Evolutionary conservation across 1,140 invertebrate species (phyloP).

Genomic region (Cotesia glomerata): DNA sequence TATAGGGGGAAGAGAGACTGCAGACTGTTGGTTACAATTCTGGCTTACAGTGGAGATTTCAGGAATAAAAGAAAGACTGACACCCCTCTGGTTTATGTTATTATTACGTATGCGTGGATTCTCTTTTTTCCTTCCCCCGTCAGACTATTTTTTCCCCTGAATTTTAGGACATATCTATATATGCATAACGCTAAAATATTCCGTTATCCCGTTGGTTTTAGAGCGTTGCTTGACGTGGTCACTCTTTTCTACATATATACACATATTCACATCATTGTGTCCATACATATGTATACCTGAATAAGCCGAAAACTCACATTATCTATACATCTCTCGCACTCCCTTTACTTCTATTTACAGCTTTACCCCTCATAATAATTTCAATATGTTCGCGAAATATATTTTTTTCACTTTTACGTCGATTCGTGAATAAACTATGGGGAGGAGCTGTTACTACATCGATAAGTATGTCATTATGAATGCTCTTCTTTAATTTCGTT

Average conservation of each 20-base stretch:
- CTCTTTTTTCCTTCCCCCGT: constrained; percentile 14
- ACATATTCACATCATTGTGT: too few relatives aligned
- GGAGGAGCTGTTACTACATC: background rate
- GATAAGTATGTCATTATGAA: constrained; percentile 4
- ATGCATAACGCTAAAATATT: constrained; percentile 21
- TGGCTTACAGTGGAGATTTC: constrained; percentile 57
- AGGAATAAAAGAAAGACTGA: constrained; percentile 48
- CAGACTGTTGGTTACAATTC: constrained; percentile 47
- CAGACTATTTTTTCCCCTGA: background rate
- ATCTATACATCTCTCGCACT: constrained; percentile 3
- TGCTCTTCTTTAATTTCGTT: background rate
- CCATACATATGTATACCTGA: background rate
- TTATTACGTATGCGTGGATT: constrained; percentile 58
- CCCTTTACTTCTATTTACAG: background rate
- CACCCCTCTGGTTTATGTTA: constrained; percentile 57
- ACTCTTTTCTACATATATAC: background rate
- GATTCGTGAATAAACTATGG: background rate
- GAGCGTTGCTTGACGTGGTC: constrained; percentile 5
- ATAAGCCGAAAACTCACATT: background rate
- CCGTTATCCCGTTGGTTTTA: constrained; percentile 20
- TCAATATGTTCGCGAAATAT: constrained; percentile 6
- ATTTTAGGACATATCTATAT: background rate
- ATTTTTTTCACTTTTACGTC: background rate
- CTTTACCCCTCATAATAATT: constrained; percentile 13
- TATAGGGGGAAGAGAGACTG: background rate